phyloP scores from a whole-genome alignment of 1,140 invertebrate genomes.

The Galleria mellonella region DNA sequence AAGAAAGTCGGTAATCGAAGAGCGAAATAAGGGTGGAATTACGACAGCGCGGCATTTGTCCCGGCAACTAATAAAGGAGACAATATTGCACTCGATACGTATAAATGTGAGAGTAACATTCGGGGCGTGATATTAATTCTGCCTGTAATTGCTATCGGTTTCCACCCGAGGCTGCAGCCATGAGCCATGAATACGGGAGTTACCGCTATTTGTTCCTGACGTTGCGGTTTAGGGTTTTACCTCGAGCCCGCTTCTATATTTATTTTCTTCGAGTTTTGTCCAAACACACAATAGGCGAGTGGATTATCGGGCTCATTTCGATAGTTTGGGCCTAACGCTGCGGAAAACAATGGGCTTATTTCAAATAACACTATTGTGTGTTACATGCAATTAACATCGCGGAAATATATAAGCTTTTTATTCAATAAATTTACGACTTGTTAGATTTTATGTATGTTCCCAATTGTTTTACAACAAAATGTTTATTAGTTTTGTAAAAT shows the following conservation, averaged over 20 bases:
- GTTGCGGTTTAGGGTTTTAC: constrained; percentile 69
- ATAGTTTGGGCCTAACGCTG: constrained; percentile 35
- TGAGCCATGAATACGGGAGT: constrained; percentile 72
- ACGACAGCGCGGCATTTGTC: constrained; percentile 64
- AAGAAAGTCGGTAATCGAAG: constrained; percentile 65
- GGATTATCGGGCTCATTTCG: constrained; percentile 51
- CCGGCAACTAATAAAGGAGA: constrained; percentile 72
- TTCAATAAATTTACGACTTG: too few species aligned
- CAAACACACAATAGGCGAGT: constrained; percentile 52
- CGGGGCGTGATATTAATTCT: constrained; percentile 73
- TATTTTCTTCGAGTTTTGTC: constrained; percentile 69
- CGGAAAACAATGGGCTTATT: constrained; percentile 41
- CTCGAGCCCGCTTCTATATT: constrained; percentile 57
- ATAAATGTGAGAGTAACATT: constrained; percentile 72
- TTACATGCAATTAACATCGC: constrained; percentile 24
- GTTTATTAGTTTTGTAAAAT: too few species aligned
- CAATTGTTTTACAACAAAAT: too few species aligned
- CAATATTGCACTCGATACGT: constrained; percentile 74
- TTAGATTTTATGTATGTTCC: too few species aligned
- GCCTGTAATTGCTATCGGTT: constrained; percentile 72
- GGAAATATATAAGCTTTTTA: too few species aligned
- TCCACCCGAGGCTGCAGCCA: constrained; percentile 61
- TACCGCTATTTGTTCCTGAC: constrained; percentile 73
- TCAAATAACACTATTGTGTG: constrained; percentile 33
- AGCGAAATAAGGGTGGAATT: constrained; percentile 57